Evolutionary conservation across 2,113 vertebrate species (phyloP), one percentile per base, ranked within the genome.

Genomic region (Menidia beryllina): DNA sequence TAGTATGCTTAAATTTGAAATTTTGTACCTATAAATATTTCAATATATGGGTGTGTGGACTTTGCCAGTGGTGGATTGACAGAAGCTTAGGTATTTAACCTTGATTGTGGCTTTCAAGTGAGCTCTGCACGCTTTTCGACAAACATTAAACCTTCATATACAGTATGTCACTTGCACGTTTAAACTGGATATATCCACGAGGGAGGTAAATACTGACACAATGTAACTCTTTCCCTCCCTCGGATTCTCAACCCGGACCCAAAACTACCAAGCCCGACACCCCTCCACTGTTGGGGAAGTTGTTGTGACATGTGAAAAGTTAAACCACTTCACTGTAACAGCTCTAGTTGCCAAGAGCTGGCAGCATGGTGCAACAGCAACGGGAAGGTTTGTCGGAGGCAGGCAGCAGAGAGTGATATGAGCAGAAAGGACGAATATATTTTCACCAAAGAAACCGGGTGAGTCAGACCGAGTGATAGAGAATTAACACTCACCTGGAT

Each of bases 401-500:
- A 64, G 63, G 56, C 36, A 4, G 43, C 12, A 5, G 30, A 69
- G 50, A 63, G 55, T 25, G 48, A 20, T 19, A 43, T 15, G 36
- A 60, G 21, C 54, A 77, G 63, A 75, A 61, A n/a, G 50, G 48
- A 8, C 6, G 48, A 69, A 36, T 17, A 20, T 47, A 59, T 23
- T 17, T 61, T 69, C 43, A 20, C 60, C 72, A 66, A 58, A 61
- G 55, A 87, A 69, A 71, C 64, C 34, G 55, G 14, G 27, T n/a
- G 61, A 80, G 38, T 60, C 55, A 67, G 62, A 53, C 27, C 0
- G 55, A 24, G 51, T 17, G 17, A 19, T 17, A 65, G 15, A 48
- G 43, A 77, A 43, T 77, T 65, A 77, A 39, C 53, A 75, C 89
- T 91, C 84, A 92, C 91, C 88, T 92, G 91, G 79, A 92, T 92